These are phyloP conservation scores for Forficula auricularia DNA, from an alignment of 1,140 invertebrate genomes.

Conservation along the genomic window DNA sequence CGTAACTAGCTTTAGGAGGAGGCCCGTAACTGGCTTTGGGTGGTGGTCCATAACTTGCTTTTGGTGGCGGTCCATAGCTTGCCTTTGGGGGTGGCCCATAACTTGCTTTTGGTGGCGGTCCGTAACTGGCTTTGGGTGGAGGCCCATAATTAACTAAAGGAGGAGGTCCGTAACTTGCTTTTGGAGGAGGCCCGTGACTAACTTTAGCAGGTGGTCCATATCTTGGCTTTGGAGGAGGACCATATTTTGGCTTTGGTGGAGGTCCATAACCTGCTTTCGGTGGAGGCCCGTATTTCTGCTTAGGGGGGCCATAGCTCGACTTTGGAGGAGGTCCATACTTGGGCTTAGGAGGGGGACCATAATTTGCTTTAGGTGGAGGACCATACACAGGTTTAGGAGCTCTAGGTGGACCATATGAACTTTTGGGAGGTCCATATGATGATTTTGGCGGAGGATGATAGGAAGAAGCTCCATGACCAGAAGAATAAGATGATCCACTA, in stretches of 20 bases:
- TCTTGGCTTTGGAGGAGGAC: conserved; percentile 5
- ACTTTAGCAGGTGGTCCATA: conserved; percentile 8
- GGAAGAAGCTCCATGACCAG: not conserved
- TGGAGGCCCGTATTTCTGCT: conserved; percentile 13
- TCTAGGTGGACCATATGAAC: conserved; percentile 16
- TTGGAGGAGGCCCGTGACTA: conserved; percentile 9
- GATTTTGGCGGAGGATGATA: conserved; percentile 11
- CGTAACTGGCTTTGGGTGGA: conserved; percentile 13
- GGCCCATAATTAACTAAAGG: conserved; percentile 5
- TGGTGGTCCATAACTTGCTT: conserved; percentile 17
- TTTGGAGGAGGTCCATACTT: conserved; percentile 9
- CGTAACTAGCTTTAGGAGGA: conserved; percentile 19
- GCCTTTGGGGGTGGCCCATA: conserved; percentile 6
- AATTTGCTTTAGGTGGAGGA: conserved; percentile 8
- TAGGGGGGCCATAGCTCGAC: conserved; percentile 8
- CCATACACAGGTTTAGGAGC: conserved; percentile 12
- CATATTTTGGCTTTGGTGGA: conserved; percentile 5
- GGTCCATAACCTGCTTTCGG: conserved; percentile 12
- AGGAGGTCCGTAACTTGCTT: conserved; percentile 12
- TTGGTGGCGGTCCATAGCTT: conserved; percentile 7
- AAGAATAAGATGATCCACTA: conserved; percentile 13
- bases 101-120: conserved; percentile 12
- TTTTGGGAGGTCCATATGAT: conserved; percentile 17
- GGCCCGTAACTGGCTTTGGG: conserved; percentile 16
- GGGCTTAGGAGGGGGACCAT: conserved; percentile 6